A percentile compares a stretch with the other conserved stretches of the same genome.
Evolutionary conservation across 2,888 invertebrate genomes (phyloP).

Genomic region (Heliconius charithonia): DNA sequence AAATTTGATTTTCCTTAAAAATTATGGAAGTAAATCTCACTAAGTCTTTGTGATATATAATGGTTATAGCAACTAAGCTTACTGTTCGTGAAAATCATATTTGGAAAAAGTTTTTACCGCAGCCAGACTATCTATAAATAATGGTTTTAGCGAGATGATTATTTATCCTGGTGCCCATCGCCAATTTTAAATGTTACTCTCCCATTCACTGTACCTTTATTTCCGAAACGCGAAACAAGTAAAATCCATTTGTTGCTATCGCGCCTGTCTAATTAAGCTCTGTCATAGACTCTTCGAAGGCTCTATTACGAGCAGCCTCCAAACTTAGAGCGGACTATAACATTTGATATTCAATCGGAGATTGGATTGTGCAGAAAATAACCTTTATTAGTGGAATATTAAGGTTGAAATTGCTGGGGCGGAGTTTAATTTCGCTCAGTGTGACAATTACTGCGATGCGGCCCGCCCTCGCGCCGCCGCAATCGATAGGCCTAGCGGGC

Average conservation of each 20-base stretch:
- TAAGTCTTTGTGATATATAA: too few relatives aligned
- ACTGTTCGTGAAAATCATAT: background rate
- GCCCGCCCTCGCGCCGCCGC: slow-evolving; percentile 85
- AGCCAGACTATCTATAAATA: slow-evolving; percentile 6
- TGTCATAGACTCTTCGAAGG: slow-evolving; percentile 83
- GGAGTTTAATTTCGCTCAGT: slow-evolving; percentile 76
- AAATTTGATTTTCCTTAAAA: background rate
- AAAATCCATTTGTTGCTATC: slow-evolving; percentile 81
- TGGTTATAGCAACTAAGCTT: too few relatives aligned
- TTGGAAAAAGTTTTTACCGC: background rate
- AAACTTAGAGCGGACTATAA: slow-evolving; percentile 81
- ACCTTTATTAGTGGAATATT: slow-evolving; percentile 68
- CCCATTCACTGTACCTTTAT: slow-evolving; percentile 64
- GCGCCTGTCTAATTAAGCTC: slow-evolving; percentile 83
- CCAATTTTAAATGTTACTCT: slow-evolving; percentile 62
- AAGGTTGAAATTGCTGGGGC: slow-evolving; percentile 75
- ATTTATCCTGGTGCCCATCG: slow-evolving; percentile 38
- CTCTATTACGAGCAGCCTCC: slow-evolving; percentile 82
- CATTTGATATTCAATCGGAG: slow-evolving; percentile 77
- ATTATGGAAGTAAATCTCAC: background rate
- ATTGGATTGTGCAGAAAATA: slow-evolving; percentile 55
- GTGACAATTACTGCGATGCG: slow-evolving; percentile 83
- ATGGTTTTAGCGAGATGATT: background rate
- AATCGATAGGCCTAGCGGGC: slow-evolving; percentile 88
- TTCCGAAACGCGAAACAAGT: slow-evolving; percentile 76